Evolutionary conservation across 2,888 invertebrate species (phyloP).

Genomic region (Euphydryas editha): DNA sequence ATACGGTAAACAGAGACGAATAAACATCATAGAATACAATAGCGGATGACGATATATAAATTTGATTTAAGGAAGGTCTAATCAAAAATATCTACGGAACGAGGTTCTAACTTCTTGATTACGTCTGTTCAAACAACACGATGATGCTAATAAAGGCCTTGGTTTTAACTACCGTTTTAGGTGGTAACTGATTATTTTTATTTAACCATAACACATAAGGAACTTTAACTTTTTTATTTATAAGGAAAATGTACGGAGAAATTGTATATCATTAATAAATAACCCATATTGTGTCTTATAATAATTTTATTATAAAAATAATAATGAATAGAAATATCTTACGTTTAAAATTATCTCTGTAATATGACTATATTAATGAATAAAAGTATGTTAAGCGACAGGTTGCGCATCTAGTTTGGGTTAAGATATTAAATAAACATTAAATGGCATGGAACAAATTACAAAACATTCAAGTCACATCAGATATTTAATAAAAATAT

Average conservation of each 20-base stretch:
- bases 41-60: constrained; percentile 16
- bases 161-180: constrained; percentile 26
- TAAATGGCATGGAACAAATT: constrained; percentile 22
- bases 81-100: constrained; percentile 30
- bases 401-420: neutral
- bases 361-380: no score
- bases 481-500: constrained; percentile 11
- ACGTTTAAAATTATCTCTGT: no score
- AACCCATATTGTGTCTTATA: no score
- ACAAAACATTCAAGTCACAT: constrained; percentile 15
- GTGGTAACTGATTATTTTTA: neutral
- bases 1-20: neutral
- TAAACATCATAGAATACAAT: neutral
- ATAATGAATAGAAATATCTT: no score
- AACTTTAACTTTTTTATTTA: neutral
- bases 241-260: no score
- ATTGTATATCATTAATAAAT: no score
- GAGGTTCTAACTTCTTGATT: constrained; percentile 21
- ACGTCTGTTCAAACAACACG: constrained; percentile 13
- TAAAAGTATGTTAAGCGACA: no score
- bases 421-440: constrained; percentile 13
- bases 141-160: constrained; percentile 30
- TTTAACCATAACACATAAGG: neutral
- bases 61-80: constrained; percentile 28
- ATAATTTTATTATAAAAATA: no score